Evolutionary conservation across 2,888 invertebrate species (phyloP).

Genomic region (Pollenia angustigena): DNA sequence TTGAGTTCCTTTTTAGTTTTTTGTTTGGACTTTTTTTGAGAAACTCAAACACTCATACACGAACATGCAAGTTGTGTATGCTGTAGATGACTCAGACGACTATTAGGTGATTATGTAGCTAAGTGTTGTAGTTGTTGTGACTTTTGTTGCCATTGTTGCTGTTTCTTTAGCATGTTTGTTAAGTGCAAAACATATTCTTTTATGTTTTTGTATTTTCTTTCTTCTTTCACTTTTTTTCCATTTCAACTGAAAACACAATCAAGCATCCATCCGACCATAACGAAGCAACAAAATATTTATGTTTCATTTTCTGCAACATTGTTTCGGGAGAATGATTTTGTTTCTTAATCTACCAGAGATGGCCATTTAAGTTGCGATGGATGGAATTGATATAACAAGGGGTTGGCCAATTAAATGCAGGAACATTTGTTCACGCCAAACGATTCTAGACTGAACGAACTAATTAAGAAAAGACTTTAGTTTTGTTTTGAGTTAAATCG

Average conservation of each 20-base stretch:
- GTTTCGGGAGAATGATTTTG: background rate
- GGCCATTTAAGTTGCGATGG: background rate
- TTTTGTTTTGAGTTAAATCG: too few relatives aligned
- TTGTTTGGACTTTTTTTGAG: background rate
- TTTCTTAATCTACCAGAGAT: background rate
- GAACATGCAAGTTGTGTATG: background rate
- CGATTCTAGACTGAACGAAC: too few relatives aligned
- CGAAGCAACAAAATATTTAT: background rate
- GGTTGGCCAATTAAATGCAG: background rate
- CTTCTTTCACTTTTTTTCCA: too few relatives aligned
- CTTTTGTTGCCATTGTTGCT: background rate
- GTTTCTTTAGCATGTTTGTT: too few relatives aligned
- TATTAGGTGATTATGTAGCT: background rate
- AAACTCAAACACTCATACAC: background rate
- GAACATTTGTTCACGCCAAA: too few relatives aligned
- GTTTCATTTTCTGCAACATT: conserved; percentile 1
- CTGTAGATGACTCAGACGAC: background rate
- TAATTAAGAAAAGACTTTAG: too few relatives aligned
- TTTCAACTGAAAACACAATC: too few relatives aligned
- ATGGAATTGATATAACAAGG: background rate
- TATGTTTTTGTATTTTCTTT: too few relatives aligned
- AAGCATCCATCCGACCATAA: background rate
- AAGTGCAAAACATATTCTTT: too few relatives aligned
- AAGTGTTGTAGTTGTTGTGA: background rate
- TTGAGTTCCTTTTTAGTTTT: background rate